Base-by-base conservation (phyloP, 1,140 invertebrate species). In the Trichomalopsis sarcophagae region DNA sequence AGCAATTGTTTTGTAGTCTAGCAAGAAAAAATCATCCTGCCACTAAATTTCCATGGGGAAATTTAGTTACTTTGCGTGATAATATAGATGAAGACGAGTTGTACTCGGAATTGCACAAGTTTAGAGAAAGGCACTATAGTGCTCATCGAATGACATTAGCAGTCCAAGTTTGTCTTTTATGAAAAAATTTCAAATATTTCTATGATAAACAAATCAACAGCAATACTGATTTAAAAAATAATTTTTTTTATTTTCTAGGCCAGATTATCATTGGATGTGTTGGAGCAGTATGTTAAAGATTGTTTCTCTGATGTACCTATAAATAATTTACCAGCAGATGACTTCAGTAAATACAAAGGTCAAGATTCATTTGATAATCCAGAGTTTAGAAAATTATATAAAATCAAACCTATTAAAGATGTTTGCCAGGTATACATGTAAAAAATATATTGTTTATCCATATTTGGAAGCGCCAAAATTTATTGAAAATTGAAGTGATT, bases 101-200 rank as follows among this genome's bases (percentile, higher is more conserved):
- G 1, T 94, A 96, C 86, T 88, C 94, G 77, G 92, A 94, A 13
- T 92, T 98, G 2, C 95, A 98, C 85, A 95, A 97, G 79, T 98
- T 98, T 90, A 94, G 97, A 81, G 94, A 95, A 87, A 93, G 96
- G 68, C 96, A 98, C 92, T 99, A 99, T 89, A 97, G 97, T 36
- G 97, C 97, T 7, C 96, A 98, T 89, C 94, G 97, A 84, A 99
- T 99, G 97, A 97, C 95, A 66, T 89, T 99, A 5, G 95, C 96
- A 86, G 94, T 99, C 69, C 95, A 97, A 91, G 95, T 95, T 82
- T 81, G 75, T 84, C 40, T 40, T 7, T 83, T 44, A 84, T 85
- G 11, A 11, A 40, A 79, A 77, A 50, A 14, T 81, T 27, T 21
- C 0, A 62, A 21, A 62, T 4, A 7, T n/a, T n/a, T 21, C 5